Base-by-base conservation (phyloP, 2,888 invertebrate genomes). In the Meandrusa payeni region DNA sequence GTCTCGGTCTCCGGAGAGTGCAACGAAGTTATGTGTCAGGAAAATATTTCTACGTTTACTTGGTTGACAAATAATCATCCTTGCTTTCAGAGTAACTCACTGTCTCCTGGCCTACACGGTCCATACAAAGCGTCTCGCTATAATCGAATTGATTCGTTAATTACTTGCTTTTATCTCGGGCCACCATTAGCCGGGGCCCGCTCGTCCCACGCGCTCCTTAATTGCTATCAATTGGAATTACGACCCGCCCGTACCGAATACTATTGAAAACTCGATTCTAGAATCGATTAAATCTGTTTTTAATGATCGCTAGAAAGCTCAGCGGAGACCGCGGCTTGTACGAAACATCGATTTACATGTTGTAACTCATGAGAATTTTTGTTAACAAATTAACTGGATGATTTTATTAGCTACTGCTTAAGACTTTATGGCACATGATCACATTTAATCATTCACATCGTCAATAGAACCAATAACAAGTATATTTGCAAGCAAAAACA, bases 91-190 rank as follows among this genome's bases (percentile, higher is more conserved):
- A n/a, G n/a, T n/a, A n/a, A n/a, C n/a, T n/a, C n/a, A n/a, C n/a
- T n/a, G n/a, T n/a, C 63, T 64, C 65, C 51, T 39, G 41, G 50
- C 19, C 59, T 61, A 65, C 38, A 47, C 53, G 55, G 63, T 48
- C 47, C 47, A 44, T 59, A 70, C 71, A 76, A 77, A 75, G 74
- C 59, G 55, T 48, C 55, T 56, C 60, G 56, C 58, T 52, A 63
- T 76, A 78, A 80, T 80, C 76, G 72, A 74, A 76, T 73, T 76
- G 79, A 78, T 75, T 77, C 72, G 71, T 79, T 81, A 81, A 81
- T 81, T 79, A 77, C 74, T 56, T 47, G 60, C 57, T 61, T 72
- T 75, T 79, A 78, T 76, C 77, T 70, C 57, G 46, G 55, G 46
- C 50, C 49, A 55, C 70, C 79, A 78, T 78, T 79, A 78, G 75